Evolutionary conservation across 1,140 invertebrate species (phyloP).

Genomic region (Drosophila pachea): DNA sequence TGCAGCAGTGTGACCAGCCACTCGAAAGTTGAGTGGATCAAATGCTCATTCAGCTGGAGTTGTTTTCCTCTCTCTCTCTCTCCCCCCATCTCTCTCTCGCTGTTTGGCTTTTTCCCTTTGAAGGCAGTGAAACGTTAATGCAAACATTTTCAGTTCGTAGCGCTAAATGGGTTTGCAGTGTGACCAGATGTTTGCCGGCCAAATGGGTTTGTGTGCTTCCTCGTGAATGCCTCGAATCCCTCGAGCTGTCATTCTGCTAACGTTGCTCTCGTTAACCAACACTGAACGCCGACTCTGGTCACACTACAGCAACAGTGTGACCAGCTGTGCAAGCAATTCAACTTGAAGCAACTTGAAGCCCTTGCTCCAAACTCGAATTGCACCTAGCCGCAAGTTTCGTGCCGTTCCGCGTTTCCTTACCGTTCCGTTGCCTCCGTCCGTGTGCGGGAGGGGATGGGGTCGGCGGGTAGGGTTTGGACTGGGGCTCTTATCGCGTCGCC

Average conservation of each 20-base stretch:
- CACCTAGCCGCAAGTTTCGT: conserved; percentile 39
- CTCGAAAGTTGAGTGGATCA: not conserved
- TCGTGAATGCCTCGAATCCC: no score
- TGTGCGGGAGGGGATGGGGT: not conserved
- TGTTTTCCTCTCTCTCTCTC: no score
- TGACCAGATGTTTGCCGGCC: no score
- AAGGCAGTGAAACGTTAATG: no score
- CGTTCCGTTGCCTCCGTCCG: not conserved
- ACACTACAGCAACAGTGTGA: not conserved
- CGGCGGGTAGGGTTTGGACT: no score
- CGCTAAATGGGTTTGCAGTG: no score
- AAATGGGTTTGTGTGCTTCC: no score
- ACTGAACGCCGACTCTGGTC: not conserved
- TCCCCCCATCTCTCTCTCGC: no score
- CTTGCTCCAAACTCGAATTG: conserved; percentile 20
- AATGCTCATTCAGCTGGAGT: not conserved
- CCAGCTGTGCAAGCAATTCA: conserved; percentile 8
- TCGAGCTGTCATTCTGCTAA: no score
- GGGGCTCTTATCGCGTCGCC: conserved; percentile 67
- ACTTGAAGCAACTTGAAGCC: not conserved
- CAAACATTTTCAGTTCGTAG: no score
- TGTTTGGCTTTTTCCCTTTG: no score
- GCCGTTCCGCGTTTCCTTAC: not conserved
- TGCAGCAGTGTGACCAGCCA: conserved; percentile 9
- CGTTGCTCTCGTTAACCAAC: not conserved